Conservation (phyloP, 1,140 invertebrate species). For the Lasioglossum baleicum region DNA sequence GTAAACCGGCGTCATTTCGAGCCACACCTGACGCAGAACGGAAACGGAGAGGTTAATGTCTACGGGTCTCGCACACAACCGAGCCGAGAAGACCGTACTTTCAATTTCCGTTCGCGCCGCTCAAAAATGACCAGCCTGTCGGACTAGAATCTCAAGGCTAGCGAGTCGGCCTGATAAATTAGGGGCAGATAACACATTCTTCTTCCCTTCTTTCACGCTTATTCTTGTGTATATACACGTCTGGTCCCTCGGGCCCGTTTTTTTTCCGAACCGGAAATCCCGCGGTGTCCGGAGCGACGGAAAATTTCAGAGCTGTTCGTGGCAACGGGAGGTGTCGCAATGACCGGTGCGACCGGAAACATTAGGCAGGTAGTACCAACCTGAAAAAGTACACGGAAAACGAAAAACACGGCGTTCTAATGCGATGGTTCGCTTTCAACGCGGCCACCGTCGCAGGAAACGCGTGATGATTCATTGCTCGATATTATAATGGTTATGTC, state of each 20-base stretch:
- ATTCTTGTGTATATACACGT: background rate
- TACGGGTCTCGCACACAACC: background rate
- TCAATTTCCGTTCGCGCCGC: conserved; percentile 17
- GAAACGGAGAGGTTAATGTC: conserved; percentile 4
- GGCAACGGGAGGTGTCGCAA: background rate
- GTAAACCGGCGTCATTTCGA: background rate
- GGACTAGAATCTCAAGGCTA: conserved; percentile 23
- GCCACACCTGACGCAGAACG: background rate
- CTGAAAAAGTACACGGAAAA: background rate
- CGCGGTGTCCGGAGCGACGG: background rate
- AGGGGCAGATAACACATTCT: conserved; percentile 15
- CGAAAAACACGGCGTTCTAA: background rate
- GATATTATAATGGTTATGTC: no score
- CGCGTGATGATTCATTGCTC: no score
- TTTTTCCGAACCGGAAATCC: background rate
- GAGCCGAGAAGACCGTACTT: conserved; percentile 17
- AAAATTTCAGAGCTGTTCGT: background rate
- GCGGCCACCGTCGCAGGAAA: no score
- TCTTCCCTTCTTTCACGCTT: conserved; percentile 7
- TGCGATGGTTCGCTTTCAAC: background rate
- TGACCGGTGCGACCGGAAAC: no score
- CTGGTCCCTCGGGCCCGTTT: background rate
- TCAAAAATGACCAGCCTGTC: conserved; percentile 6
- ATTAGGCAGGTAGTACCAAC: no score
- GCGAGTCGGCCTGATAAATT: conserved; percentile 9